Evolutionary conservation across 1,140 invertebrate genomes (phyloP), one percentile per base, ranked within the genome.

Genomic region (Aphaenogaster floridana): DNA sequence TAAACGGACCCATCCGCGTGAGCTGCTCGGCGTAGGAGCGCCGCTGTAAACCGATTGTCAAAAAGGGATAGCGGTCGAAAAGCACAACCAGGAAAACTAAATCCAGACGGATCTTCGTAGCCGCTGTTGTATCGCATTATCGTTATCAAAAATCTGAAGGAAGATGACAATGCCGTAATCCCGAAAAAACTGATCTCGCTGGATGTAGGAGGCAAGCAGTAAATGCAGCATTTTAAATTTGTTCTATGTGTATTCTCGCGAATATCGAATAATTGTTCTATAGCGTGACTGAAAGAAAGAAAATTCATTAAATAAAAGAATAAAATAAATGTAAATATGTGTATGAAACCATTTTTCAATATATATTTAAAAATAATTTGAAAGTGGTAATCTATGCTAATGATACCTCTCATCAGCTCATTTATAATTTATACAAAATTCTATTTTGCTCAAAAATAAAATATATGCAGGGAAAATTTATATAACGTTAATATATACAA

Each of bases 71-170:
- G 83, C 66, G 21, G 42, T 61, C 50, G 66, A 85, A 88, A 85
- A 89, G 36, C 80, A 45, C n/a, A 71, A 39, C 59, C 71, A 17
- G 87, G 87, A 61, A 91, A 91, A 84, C 72, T 91, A 91, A 91
- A 91, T 91, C 90, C 86, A 80, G 68, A 57, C 63, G 74, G 84
- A 89, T 90, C 77, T 72, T 81, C 66, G 52, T 50, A 78, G 52
- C 34, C 48, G 71, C 59, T 86, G 64, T 88, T 68, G 21, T 89
- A 76, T 42, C 76, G 78, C 85, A 84, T 84, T 88, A 90, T 90
- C 88, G 80, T 86, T 86, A 84, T 57, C 63, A 59, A 89, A 91
- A 90, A 91, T 91, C 90, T 90, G 63, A 74, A 86, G 69, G 11
- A 84, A 50, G 39, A 28, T 17, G 28, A 57, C 64, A 9, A 39